These are phyloP conservation scores for Hydriomena furcata DNA, from an alignment of 2,888 invertebrate genomes.

Conservation along the genomic window DNA sequence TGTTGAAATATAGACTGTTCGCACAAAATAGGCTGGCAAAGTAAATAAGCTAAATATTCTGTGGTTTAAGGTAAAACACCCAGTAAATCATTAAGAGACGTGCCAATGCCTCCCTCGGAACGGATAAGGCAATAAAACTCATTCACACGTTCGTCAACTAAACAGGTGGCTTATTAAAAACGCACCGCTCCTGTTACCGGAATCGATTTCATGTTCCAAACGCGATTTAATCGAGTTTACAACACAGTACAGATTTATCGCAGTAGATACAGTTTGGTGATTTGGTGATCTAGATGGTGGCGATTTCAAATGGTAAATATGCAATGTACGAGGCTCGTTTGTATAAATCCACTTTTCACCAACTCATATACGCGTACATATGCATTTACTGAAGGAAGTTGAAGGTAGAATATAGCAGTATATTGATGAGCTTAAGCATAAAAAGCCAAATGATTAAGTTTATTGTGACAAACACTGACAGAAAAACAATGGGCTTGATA, in stretches of 20 bases:
- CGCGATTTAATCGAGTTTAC: slow-evolving; percentile 43
- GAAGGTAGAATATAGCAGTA: too few relatives aligned
- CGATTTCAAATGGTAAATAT: too few relatives aligned
- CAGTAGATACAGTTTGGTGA: background rate
- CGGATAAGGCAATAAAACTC: slow-evolving; percentile 79
- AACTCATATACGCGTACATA: too few relatives aligned
- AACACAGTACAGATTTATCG: background rate
- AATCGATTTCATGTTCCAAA: slow-evolving; percentile 58
- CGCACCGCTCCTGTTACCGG: slow-evolving; percentile 47
- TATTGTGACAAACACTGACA: too few relatives aligned
- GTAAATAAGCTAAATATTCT: slow-evolving; percentile 5
- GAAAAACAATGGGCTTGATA: too few relatives aligned
- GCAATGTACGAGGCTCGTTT: too few relatives aligned
- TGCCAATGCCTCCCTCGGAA: slow-evolving; percentile 64
- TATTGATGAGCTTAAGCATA: too few relatives aligned
- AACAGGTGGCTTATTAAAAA: slow-evolving; percentile 80
- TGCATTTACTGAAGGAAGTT: too few relatives aligned
- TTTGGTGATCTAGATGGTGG: too few relatives aligned
- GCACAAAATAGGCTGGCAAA: slow-evolving; percentile 14
- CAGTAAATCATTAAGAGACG: slow-evolving; percentile 74
- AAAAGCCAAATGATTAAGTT: too few relatives aligned
- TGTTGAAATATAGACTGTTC: slow-evolving; percentile 23
- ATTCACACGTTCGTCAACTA: slow-evolving; percentile 81
- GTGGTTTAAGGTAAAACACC: slow-evolving; percentile 30
- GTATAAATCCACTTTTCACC: too few relatives aligned